Percentiles rank a stretch among this genome's conserved stretches.
Conservation (phyloP, 2,113 vertebrate species). For the Coptodon rendalli region DNA sequence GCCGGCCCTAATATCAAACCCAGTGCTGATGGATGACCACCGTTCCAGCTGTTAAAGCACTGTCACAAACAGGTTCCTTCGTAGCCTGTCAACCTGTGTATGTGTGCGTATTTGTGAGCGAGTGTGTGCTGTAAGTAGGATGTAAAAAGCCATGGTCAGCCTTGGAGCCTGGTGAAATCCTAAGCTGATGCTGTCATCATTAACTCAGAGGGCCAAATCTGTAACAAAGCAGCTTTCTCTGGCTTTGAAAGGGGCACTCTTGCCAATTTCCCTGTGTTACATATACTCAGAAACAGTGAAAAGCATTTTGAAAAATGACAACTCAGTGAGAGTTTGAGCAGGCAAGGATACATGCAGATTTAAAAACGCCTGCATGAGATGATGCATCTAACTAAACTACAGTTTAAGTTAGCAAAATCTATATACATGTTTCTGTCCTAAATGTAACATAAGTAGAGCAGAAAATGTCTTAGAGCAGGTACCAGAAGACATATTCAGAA, state of each 20-base stretch:
- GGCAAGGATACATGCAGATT: background rate
- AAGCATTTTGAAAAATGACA: background rate
- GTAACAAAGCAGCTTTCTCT: background rate
- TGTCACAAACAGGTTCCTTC: constrained; percentile 52
- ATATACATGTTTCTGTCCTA: background rate
- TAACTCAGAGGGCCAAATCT: background rate
- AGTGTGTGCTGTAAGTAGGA: background rate
- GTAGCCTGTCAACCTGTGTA: constrained; percentile 39
- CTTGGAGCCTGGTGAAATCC: constrained; percentile 7
- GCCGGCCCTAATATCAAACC: constrained; percentile 60
- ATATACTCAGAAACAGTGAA: background rate
- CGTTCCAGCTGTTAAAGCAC: constrained; percentile 64
- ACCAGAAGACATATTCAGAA: background rate
- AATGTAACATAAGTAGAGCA: background rate
- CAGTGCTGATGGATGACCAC: constrained; percentile 64
- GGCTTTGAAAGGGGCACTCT: background rate
- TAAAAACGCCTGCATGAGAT: background rate
- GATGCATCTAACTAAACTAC: background rate
- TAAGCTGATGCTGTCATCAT: background rate
- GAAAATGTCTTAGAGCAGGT: background rate
- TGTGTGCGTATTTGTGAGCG: background rate
- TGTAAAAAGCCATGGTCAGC: constrained; percentile 11
- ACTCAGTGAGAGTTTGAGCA: background rate
- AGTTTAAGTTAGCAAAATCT: background rate
- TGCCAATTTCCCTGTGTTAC: background rate